Base-by-base conservation (phyloP, 2,888 invertebrate genomes). In the Lasioglossum villosulum region DNA sequence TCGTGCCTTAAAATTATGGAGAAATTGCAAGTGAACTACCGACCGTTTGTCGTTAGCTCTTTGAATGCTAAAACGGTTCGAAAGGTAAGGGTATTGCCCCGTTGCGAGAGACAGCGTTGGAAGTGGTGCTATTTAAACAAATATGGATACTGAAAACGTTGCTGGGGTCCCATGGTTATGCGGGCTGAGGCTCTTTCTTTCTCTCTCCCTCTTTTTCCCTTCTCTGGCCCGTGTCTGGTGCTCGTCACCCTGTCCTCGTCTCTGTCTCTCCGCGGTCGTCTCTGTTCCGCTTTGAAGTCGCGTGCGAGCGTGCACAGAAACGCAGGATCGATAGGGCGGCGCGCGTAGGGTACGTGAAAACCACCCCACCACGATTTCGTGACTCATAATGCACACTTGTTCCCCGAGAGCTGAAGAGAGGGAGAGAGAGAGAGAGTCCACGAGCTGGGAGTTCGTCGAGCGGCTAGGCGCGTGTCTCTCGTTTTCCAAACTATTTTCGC, bases 311-410 rank as follows among this genome's bases (percentile, higher is more conserved):
- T 85, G 80, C 80, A 86, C 76, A 87, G 37, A 86, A 91, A 91
- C 89, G 91, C 87, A 77, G 89, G 92, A 93, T 93, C 93, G 90
- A 93, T 93, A 93, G 90, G 89, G 86, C 86, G 89, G 87, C 90
- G 91, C 78, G 77, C 86, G 86, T 78, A 68, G 75, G 86, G 78
- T 76, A 73, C 59, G 90, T 90, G 91, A 86, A 86, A 88, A 88
- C 78, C 88, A 88, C 93, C 91, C 90, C 91, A 81, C 88, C 90
- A 88, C 90, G 91, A 93, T 93, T 93, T 90, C 93, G 88, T 94
- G 94, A 94, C 93, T 94, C 94, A 94, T 93, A 93, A 91, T 92
- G 86, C 92, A 93, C 91, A 92, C 91, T 92, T 91, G 91, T 39
- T 88, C 84, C 34, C 66, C 23, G 8, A 66, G 19, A 19, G 66